Conservation (phyloP, 2,797 vertebrate genomes). For the Hybognathus amarus region DNA sequence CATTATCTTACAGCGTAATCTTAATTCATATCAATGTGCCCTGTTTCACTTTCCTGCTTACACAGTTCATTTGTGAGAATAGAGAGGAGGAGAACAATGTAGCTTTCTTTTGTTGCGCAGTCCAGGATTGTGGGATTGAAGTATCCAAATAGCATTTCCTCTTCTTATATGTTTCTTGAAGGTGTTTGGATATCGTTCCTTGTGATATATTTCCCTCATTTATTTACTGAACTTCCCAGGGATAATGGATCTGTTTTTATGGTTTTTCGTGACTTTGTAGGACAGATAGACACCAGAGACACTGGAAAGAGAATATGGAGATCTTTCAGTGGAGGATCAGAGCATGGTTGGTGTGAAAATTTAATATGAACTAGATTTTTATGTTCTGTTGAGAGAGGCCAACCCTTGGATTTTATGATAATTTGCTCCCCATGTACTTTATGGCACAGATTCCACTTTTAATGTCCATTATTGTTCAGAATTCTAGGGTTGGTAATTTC, state of each 20-base stretch:
- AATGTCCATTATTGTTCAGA: too few species aligned
- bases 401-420: neutral
- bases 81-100: neutral
- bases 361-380: slow-evolving; percentile 11
- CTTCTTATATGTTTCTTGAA: slow-evolving; percentile 39
- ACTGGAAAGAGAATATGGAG: slow-evolving; percentile 54
- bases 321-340: slow-evolving; percentile 61
- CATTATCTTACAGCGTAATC: slow-evolving; percentile 43
- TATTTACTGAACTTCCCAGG: slow-evolving; percentile 43
- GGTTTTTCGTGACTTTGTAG: slow-evolving; percentile 43
- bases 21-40: slow-evolving; percentile 50
- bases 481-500: neutral
- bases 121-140: slow-evolving; percentile 46
- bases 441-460: neutral
- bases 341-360: slow-evolving; percentile 34
- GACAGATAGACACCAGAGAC: slow-evolving; percentile 44
- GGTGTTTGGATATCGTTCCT: slow-evolving; percentile 38
- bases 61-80: slow-evolving; percentile 31
- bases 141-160: neutral
- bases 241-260: slow-evolving; percentile 45
- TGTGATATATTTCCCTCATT: slow-evolving; percentile 50
- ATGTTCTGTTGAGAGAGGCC: neutral
- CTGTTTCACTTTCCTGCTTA: slow-evolving; percentile 31
- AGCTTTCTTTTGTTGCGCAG: slow-evolving; percentile 36
- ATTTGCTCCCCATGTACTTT: neutral